Evolutionary conservation across 2,113 vertebrate genomes (phyloP).

Genomic region (Rattus rattus): DNA sequence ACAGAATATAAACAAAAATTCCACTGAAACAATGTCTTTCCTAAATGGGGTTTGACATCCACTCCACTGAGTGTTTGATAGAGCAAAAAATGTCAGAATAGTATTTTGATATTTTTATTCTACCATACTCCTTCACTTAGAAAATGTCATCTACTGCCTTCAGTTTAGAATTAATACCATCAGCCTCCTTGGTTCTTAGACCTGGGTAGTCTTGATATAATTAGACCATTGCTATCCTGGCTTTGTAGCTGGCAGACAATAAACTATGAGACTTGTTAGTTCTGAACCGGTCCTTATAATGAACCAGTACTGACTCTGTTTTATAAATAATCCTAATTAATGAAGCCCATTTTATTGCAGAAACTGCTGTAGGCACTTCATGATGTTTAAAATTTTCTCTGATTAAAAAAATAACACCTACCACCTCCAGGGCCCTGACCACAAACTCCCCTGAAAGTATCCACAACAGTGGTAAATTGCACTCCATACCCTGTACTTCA

Average conservation of each 20-base stretch:
- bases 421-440: no score
- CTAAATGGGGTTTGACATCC: no score
- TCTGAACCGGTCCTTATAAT: not conserved
- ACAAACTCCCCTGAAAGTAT: no score
- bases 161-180: not conserved
- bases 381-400: not conserved
- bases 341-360: not conserved
- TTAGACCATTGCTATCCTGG: not conserved
- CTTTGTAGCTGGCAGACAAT: not conserved
- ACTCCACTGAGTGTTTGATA: not conserved
- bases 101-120: not conserved
- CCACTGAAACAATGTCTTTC: not conserved
- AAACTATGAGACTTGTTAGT: not conserved
- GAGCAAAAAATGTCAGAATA: not conserved
- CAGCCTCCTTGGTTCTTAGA: not conserved
- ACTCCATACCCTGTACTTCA: no score
- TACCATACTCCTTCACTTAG: not conserved
- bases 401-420: not conserved
- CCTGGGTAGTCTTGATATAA: not conserved
- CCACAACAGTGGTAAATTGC: no score
- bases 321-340: not conserved
- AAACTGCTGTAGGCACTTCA: not conserved
- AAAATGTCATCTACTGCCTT: not conserved
- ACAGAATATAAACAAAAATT: not conserved
- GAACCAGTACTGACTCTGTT: not conserved